These are phyloP conservation scores for Tridacna gigas DNA, from an alignment of 2,888 invertebrate genomes.

Conservation along the genomic window DNA sequence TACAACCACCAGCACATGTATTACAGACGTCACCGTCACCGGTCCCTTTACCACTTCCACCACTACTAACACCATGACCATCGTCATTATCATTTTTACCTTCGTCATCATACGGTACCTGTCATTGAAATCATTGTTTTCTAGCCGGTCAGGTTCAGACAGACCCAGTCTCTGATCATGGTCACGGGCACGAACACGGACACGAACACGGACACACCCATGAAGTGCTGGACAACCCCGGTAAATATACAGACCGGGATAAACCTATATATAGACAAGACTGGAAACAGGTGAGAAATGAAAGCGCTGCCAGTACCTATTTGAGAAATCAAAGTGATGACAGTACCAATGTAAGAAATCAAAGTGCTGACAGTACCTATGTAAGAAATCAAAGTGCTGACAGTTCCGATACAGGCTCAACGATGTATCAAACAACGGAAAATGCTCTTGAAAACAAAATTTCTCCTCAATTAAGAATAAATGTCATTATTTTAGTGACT, in stretches of 20 bases:
- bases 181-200: slow-evolving; percentile 53
- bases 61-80: too few species aligned
- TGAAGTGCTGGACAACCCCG: slow-evolving; percentile 80
- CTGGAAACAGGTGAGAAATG: slow-evolving; percentile 76
- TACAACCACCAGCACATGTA: too few species aligned
- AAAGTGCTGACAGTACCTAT: background rate
- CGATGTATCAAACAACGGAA: too few species aligned
- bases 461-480: too few species aligned
- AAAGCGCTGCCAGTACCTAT: background rate
- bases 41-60: too few species aligned
- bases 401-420: too few species aligned
- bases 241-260: slow-evolving; percentile 75
- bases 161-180: background rate
- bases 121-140: background rate
- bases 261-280: slow-evolving; percentile 73
- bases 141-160: slow-evolving; percentile 19
- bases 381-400: background rate
- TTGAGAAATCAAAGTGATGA: too few species aligned
- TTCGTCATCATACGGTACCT: too few species aligned
- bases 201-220: slow-evolving; percentile 83
- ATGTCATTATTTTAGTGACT: too few species aligned
- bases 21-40: too few species aligned
- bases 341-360: slow-evolving; percentile 63
- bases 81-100: too few species aligned
- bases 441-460: too few species aligned